A percentile compares a stretch with the other conserved stretches of the same genome.
Conservation (phyloP, 2,113 vertebrate genomes). For the Chamaetylas fuelleborni region DNA sequence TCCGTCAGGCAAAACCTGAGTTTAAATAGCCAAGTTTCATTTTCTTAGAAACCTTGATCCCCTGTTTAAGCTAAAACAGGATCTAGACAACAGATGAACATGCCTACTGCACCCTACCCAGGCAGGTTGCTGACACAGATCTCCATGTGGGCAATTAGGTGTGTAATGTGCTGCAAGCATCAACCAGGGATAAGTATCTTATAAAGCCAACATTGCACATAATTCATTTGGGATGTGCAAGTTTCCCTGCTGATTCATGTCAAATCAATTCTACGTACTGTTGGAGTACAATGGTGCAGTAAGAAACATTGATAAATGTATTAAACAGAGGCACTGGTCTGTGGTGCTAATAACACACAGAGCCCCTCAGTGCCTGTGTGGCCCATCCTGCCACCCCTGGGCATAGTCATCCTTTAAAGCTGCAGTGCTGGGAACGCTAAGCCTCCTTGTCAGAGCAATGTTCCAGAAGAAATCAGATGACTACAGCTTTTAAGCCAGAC, state of each 20-base stretch:
- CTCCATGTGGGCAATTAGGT: background rate
- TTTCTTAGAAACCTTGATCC: background rate
- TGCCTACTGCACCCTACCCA: accelerated
- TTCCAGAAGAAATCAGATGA: background rate
- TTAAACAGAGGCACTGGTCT: background rate
- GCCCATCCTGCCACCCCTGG: background rate
- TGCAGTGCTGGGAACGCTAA: accelerated
- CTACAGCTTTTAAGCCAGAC: background rate
- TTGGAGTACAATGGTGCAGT: background rate
- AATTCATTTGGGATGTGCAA: background rate
- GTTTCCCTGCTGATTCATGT: background rate
- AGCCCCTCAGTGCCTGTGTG: background rate
- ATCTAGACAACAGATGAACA: background rate
- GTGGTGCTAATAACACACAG: background rate
- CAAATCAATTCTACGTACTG: background rate
- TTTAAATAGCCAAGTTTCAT: background rate
- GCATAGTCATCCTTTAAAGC: background rate
- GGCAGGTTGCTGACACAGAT: background rate
- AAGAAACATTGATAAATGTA: background rate
- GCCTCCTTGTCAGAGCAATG: background rate
- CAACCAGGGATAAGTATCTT: background rate
- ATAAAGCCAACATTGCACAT: background rate
- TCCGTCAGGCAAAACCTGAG: background rate
- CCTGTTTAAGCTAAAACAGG: background rate
- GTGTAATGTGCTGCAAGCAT: background rate